Evolutionary conservation across 2,888 invertebrate species (phyloP).

Genomic region (Melieria picta): DNA sequence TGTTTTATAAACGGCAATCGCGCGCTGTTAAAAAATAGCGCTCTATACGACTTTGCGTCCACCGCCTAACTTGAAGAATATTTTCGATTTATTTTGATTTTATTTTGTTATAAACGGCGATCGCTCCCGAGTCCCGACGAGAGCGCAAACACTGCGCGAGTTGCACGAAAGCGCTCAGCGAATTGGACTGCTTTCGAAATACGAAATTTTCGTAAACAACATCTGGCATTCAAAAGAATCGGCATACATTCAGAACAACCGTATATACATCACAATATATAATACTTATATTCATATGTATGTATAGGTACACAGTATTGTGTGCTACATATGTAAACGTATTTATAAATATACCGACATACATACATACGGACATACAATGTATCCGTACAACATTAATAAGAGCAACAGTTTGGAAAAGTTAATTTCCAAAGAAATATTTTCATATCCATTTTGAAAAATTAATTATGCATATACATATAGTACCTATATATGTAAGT

Average conservation of each 20-base stretch:
- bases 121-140: slow-evolving; percentile 12
- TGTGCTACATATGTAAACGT: not conserved
- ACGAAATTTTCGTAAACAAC: slow-evolving; percentile 29
- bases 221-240: not conserved
- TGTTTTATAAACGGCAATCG: slow-evolving; percentile 9
- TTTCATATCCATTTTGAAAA: no score
- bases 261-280: not conserved
- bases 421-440: no score
- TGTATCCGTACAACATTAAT: no score
- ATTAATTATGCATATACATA: no score
- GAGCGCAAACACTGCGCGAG: not conserved
- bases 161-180: not conserved
- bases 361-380: no score
- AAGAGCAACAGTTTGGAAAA: no score
- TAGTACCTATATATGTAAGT: no score
- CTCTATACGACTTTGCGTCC: slow-evolving; percentile 57
- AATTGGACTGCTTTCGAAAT: not conserved
- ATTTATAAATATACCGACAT: no score
- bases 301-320: not conserved
- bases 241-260: not conserved
- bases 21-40: slow-evolving; percentile 36
- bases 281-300: slow-evolving; percentile 3
- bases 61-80: slow-evolving; percentile 55
- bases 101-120: slow-evolving; percentile 23
- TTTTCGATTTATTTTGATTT: slow-evolving; percentile 31